Percentiles rank a stretch among this genome's conserved stretches.
Evolutionary conservation across 2,888 invertebrate species (phyloP).

Genomic region (Teleogryllus oceanicus): DNA sequence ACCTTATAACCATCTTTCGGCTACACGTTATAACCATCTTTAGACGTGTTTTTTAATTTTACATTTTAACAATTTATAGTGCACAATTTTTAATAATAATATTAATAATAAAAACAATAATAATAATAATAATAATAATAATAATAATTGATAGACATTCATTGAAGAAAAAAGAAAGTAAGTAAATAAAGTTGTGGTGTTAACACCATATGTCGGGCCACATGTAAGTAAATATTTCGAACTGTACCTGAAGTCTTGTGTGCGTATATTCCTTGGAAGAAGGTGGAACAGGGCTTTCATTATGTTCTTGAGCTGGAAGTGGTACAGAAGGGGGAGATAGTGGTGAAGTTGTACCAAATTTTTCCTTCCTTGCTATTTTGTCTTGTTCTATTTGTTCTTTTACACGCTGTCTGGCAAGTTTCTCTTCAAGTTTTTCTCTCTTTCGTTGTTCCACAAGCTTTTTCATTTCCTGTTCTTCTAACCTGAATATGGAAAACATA

Average conservation of each 20-base stretch:
- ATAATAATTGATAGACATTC: no score
- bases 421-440: slow-evolving; percentile 86
- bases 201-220: neutral
- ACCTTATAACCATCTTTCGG: no score
- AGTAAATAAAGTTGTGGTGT: no score
- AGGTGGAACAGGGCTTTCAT: slow-evolving; percentile 38
- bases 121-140: no score
- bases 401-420: slow-evolving; percentile 76
- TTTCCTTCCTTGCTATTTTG: slow-evolving; percentile 75
- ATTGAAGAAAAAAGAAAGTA: no score
- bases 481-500: slow-evolving; percentile 42
- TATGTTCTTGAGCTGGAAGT: slow-evolving; percentile 46
- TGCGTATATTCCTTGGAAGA: slow-evolving; percentile 61
- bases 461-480: slow-evolving; percentile 79
- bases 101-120: no score
- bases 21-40: no score
- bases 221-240: neutral
- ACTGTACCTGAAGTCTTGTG: slow-evolving; percentile 62
- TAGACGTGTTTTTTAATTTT: no score
- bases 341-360: slow-evolving; percentile 47
- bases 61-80: no score
- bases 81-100: no score
- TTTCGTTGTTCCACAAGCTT: slow-evolving; percentile 82
- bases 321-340: slow-evolving; percentile 43
- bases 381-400: slow-evolving; percentile 89